Percentiles rank a stretch among this genome's conserved stretches.
These are phyloP conservation scores for Drosophila sturtevanti DNA, from an alignment of 1,140 invertebrate genomes.

Conservation along the genomic window DNA sequence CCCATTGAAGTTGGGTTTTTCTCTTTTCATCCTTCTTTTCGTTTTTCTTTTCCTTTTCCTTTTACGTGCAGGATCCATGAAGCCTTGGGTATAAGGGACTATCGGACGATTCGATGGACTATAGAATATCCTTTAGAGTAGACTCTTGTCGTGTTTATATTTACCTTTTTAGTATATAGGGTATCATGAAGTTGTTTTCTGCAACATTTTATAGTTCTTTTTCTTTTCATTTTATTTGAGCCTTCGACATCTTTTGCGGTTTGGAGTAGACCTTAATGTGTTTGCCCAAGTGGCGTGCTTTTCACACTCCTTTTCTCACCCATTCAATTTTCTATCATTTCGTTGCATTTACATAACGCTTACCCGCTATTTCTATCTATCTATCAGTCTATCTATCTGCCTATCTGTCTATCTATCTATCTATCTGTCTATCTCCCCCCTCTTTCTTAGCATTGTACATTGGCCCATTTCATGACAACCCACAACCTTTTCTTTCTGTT, in stretches of 20 bases:
- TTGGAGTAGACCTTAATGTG: conserved; percentile 47
- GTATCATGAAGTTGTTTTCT: conserved; percentile 7
- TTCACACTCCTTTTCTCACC: conserved; percentile 11
- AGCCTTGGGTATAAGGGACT: no score
- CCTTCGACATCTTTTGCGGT: conserved; percentile 42
- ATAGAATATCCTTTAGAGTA: no score
- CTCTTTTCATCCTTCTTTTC: neutral
- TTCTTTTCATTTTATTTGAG: conserved; percentile 45
- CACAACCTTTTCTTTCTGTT: conserved; percentile 68
- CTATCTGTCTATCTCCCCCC: conserved; percentile 46
- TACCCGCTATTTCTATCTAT: conserved; percentile 64
- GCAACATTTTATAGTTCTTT: conserved; percentile 42
- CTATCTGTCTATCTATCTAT: conserved; percentile 24
- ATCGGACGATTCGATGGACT: no score
- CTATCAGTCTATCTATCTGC: conserved; percentile 46
- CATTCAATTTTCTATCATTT: conserved; percentile 22
- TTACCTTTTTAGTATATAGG: no score
- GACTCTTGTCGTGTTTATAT: no score
- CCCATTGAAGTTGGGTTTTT: neutral
- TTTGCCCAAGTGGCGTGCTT: conserved; percentile 43
- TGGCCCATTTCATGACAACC: conserved; percentile 79
- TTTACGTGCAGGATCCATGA: neutral
- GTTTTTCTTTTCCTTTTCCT: no score
- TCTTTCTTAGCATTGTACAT: conserved; percentile 75
- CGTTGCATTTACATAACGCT: conserved; percentile 45